Evolutionary conservation across 2,888 invertebrate species (phyloP).

Genomic region (Rotaria sp.): DNA sequence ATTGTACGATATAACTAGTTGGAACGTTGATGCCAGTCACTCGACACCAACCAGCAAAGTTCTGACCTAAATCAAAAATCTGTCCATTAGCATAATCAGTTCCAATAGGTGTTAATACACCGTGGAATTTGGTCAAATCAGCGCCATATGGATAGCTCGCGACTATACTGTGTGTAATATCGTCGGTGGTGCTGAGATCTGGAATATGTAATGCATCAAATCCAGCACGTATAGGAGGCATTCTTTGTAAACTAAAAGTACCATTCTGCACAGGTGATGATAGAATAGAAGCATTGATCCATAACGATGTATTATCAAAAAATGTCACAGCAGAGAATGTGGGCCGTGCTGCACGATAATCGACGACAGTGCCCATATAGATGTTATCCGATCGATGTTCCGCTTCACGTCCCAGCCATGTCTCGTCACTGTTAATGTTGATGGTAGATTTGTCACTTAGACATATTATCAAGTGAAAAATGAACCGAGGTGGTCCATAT

Average conservation of each 20-base stretch:
- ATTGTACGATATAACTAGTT: neutral
- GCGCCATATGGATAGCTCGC: neutral
- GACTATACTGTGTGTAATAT: slow-evolving; percentile 4
- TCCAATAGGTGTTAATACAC: neutral
- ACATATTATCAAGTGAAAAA: no score
- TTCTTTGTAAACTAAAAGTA: neutral
- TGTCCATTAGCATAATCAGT: neutral
- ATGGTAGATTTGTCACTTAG: no score
- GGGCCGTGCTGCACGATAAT: neutral
- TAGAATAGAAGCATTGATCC: slow-evolving; percentile 19
- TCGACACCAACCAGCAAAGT: slow-evolving; percentile 24
- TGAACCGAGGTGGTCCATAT: slow-evolving; percentile 8
- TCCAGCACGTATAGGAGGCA: neutral
- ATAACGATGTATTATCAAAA: neutral
- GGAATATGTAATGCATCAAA: neutral
- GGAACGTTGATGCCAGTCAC: no score
- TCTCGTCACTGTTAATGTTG: neutral
- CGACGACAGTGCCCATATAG: neutral
- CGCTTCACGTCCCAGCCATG: neutral
- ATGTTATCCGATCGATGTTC: neutral
- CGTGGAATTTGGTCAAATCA: neutral
- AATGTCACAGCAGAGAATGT: no score
- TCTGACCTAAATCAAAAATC: neutral
- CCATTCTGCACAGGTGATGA: neutral
- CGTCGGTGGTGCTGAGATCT: neutral